Evolutionary conservation across 2,888 invertebrate genomes (phyloP), one percentile per base, ranked within the genome.

Genomic region (Drosophila borealis): DNA sequence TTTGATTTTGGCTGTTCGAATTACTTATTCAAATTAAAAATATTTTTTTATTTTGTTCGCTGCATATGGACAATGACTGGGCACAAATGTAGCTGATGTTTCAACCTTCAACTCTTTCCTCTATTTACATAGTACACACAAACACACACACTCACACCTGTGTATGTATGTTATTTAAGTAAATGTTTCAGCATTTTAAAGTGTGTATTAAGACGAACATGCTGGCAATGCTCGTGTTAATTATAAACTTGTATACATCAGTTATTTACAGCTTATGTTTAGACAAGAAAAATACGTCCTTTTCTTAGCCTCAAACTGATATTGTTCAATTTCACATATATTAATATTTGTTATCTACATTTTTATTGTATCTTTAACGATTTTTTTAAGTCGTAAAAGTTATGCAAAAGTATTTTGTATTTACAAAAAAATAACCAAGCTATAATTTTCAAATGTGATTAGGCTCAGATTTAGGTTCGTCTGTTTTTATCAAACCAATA

Each of bases 21-120:
- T 86, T 88, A 86, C 81, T 82, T 84, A 82, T 82, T 88, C 81
- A 89, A 89, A 88, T 89, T 82, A 82, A 88, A 89, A 88, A 86
- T 80, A 82, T 78, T 74, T 78, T 29, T 29, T 8, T 25, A 8
- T 29, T 29, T 29, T 4, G 14, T 74, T 76, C 61, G 49, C 64
- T 74, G 53, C 73, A 70, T 62, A 64, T 63, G 70, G 48, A 66
- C 80, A 79, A 70, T 78, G 78, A 78, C 78, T 79, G 77, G 45
- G 46, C 76, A 65, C 44, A 76, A 71, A 73, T 64, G 42, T 65
- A 45, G 62, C 37, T 50, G 44, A 37, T 74, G 61, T 70, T 73
- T 66, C 55, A 29, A 36, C 68, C 69, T 65, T 66, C 42, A 64
- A 42, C 79, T 72, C 72, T 59, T 49, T 54, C 50, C 62, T 37